phyloP scores from a whole-genome alignment of 2,113 vertebrate species.

The Alces alces region DNA sequence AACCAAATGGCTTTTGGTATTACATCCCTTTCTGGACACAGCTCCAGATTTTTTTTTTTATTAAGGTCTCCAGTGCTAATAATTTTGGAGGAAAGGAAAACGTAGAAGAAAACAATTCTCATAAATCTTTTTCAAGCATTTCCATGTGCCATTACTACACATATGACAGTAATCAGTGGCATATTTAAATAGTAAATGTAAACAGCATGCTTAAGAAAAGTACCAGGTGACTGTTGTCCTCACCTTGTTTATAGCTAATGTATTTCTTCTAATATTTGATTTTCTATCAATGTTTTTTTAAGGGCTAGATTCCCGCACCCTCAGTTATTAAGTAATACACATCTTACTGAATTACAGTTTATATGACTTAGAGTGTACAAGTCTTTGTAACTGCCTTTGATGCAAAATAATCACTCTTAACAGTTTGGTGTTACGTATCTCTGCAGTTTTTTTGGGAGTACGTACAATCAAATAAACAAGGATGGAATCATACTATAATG shows the following conservation, averaged over 20 bases:
- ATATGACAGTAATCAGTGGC: neutral
- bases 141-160: neutral
- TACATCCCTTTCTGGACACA: neutral
- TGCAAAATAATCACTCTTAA: neutral
- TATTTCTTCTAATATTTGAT: neutral
- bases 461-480: neutral
- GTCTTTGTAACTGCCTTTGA: neutral
- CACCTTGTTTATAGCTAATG: neutral
- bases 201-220: neutral
- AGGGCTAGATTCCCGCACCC: neutral
- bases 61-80: neutral
- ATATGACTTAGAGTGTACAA: neutral
- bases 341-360: neutral
- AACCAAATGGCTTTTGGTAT: conserved; percentile 50
- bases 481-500: neutral
- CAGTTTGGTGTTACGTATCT: neutral
- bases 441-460: neutral
- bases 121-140: conserved; percentile 15
- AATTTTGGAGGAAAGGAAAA: conserved; percentile 42
- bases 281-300: neutral
- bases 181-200: neutral
- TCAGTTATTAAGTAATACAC: neutral
- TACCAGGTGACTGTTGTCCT: neutral
- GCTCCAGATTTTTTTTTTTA: neutral
- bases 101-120: neutral